Conservation (phyloP, 1,140 invertebrate species). For the Triops longicaudatus region DNA sequence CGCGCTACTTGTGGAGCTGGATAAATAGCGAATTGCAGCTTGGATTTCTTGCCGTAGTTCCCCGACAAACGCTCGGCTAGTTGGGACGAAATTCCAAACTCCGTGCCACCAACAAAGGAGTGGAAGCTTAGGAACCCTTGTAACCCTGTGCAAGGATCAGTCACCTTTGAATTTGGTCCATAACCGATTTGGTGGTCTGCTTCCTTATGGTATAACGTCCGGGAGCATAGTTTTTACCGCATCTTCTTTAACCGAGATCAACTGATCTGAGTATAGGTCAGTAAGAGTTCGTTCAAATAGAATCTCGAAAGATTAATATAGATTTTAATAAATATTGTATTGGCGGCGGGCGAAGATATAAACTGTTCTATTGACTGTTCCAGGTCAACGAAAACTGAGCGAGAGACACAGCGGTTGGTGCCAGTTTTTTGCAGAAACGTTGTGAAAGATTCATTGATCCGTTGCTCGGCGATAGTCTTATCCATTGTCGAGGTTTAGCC, state of each 20-base stretch:
- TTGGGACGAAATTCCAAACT: conserved; percentile 70
- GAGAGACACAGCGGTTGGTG: conserved; percentile 44
- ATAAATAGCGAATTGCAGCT: conserved; percentile 75
- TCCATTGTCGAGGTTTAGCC: conserved; percentile 39
- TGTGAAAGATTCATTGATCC: conserved; percentile 43
- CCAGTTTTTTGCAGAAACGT: conserved; percentile 51
- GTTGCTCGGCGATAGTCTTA: conserved; percentile 34
- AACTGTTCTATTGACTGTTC: too few relatives aligned
- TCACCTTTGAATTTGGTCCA: conserved; percentile 46
- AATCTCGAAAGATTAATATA: conserved; percentile 35
- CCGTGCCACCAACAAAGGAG: conserved; percentile 76
- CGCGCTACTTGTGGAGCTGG: conserved; percentile 61
- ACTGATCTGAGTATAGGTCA: conserved; percentile 47
- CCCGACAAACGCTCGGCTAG: conserved; percentile 73
- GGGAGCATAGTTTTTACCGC: conserved; percentile 47
- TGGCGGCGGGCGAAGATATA: too few relatives aligned
- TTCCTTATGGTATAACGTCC: conserved; percentile 50
- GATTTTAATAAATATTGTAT: too few relatives aligned
- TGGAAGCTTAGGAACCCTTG: conserved; percentile 79
- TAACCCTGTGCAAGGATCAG: conserved; percentile 68
- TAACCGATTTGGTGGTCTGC: conserved; percentile 41
- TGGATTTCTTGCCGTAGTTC: conserved; percentile 71
- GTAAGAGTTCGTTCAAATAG: conserved; percentile 44
- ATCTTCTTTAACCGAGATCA: conserved; percentile 51
- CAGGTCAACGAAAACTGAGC: conserved; percentile 39